phyloP scores from a whole-genome alignment of 2,113 vertebrate genomes.

The Myrmecobius fasciatus region DNA sequence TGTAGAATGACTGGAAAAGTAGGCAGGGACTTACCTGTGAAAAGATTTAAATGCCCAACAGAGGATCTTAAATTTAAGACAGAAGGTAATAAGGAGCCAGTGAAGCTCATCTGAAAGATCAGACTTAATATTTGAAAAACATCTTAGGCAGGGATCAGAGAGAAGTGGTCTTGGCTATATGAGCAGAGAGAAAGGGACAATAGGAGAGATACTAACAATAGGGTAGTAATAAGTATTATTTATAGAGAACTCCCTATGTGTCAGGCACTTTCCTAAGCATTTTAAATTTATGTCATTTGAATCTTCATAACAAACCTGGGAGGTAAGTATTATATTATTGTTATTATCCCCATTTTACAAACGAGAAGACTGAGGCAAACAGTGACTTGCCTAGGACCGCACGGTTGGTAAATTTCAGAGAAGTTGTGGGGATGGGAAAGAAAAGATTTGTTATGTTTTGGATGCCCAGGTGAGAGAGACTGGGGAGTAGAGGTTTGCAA shows the following conservation, averaged over 20 bases:
- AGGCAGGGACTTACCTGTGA: background rate
- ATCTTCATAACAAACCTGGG: background rate
- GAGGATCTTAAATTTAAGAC: background rate
- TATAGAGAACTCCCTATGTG: background rate
- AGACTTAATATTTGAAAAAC: background rate
- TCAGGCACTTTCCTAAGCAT: background rate
- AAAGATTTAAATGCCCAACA: background rate
- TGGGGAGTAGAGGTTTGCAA: background rate
- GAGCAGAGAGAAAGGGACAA: background rate
- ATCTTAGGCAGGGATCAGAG: background rate
- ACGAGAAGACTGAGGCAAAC: background rate
- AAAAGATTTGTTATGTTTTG: background rate
- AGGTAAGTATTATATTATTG: background rate
- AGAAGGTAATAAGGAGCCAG: background rate
- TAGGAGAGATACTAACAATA: background rate
- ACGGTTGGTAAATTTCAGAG: background rate
- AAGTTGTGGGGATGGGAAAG: background rate
- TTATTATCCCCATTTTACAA: background rate
- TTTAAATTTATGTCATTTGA: background rate
- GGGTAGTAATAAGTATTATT: background rate
- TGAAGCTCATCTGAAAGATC: background rate
- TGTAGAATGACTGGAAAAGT: background rate
- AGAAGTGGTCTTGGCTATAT: background rate
- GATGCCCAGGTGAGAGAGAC: background rate
- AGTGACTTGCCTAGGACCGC: background rate